Evolutionary conservation across 1,140 invertebrate species (phyloP).

Genomic region (Habropoda laboriosa): DNA sequence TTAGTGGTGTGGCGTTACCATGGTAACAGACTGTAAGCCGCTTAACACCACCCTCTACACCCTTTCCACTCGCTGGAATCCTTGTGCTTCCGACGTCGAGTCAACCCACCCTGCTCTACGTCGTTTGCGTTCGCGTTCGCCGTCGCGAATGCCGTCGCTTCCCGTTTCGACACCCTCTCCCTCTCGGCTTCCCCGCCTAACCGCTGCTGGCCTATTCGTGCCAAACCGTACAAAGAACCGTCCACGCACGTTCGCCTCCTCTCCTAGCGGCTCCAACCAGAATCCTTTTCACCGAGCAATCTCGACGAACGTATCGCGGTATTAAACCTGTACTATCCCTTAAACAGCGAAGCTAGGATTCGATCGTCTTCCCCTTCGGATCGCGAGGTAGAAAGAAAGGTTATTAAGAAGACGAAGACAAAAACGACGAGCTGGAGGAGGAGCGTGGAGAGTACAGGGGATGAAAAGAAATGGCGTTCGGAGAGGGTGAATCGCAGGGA

Average conservation of each 20-base stretch:
- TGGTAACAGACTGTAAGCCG: conserved; percentile 79
- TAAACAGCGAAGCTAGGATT: too few species aligned
- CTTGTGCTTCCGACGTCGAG: conserved; percentile 64
- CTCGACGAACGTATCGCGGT: too few species aligned
- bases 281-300: too few species aligned
- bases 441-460: neutral
- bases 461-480: too few species aligned
- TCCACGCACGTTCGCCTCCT: conserved; percentile 4
- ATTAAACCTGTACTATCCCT: too few species aligned
- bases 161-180: conserved; percentile 26
- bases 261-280: neutral
- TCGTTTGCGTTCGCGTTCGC: conserved; percentile 25
- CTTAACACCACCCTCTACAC: conserved; percentile 71
- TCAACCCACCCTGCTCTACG: conserved; percentile 59
- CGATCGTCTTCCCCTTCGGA: too few species aligned
- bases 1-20: conserved; percentile 76
- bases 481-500: too few species aligned
- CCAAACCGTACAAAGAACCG: neutral
- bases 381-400: conserved; percentile 4
- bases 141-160: conserved; percentile 57
- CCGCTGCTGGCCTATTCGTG: neutral
- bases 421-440: neutral
- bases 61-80: conserved; percentile 57
- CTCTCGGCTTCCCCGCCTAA: neutral
- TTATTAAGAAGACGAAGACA: conserved; percentile 37